Conservation (phyloP, 2,113 vertebrate species). For the Apteryx mantelli region DNA sequence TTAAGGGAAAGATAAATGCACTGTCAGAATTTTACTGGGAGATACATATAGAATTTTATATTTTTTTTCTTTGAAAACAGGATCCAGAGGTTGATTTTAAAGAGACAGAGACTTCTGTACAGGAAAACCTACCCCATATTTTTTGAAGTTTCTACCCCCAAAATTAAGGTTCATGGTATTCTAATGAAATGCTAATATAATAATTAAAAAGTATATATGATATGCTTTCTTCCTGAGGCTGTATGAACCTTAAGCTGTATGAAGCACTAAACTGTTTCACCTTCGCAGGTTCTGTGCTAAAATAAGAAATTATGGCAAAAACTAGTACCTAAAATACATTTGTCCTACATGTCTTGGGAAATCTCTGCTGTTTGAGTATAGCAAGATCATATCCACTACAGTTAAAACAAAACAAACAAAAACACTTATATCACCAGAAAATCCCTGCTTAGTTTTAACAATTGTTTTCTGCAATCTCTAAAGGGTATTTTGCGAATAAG, state of each 20-base stretch:
- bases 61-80: not conserved
- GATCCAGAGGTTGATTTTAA: not conserved
- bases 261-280: not conserved
- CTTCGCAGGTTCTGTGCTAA: not conserved
- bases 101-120: not conserved
- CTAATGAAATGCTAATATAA: not conserved
- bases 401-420: not conserved
- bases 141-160: not conserved
- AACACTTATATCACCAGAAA: not conserved
- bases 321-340: not conserved
- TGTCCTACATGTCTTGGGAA: not conserved
- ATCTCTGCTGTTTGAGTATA: no score
- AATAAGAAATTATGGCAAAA: not conserved
- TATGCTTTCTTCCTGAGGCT: not conserved
- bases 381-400: not conserved
- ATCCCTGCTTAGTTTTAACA: not conserved
- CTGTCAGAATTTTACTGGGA: not conserved
- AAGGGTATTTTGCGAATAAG: not conserved
- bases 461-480: not conserved
- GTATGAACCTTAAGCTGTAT: not conserved
- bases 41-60: not conserved
- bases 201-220: no score
- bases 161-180: not conserved
- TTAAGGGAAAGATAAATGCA: not conserved
- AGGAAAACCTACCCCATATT: rapidly evolving